These are phyloP conservation scores for Drosophila subpulchrella DNA, from an alignment of 1,140 invertebrate species.

Conservation along the genomic window DNA sequence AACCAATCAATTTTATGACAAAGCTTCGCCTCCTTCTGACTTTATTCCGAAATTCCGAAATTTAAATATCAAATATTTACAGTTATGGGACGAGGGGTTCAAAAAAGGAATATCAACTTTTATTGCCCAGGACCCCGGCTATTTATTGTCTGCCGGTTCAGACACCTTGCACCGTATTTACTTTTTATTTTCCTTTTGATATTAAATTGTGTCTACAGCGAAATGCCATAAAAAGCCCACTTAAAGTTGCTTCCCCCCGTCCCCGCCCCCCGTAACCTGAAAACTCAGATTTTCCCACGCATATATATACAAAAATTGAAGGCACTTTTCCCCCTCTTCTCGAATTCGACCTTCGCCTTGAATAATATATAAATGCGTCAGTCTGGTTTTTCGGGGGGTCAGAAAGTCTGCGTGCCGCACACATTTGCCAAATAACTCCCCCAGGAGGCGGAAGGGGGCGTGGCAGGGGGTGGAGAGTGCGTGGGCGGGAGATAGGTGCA, in stretches of 20 bases:
- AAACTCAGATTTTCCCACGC: constrained; percentile 67
- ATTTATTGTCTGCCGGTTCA: constrained; percentile 76
- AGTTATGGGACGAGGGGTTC: neutral
- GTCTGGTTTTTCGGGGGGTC: constrained; percentile 37
- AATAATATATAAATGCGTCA: constrained; percentile 77
- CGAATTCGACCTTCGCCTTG: constrained; percentile 61
- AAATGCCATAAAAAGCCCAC: constrained; percentile 73
- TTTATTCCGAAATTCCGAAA: constrained; percentile 47
- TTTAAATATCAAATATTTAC: constrained; percentile 70
- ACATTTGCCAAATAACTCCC: constrained; percentile 78
- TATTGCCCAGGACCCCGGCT: constrained; percentile 53
- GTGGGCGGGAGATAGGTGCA: constrained; percentile 34
- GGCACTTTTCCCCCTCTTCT: constrained; percentile 12
- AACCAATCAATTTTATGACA: constrained; percentile 71
- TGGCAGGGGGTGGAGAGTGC: constrained; percentile 6
- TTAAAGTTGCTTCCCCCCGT: constrained; percentile 50
- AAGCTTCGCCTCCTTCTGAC: constrained; percentile 38
- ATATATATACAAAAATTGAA: constrained; percentile 23
- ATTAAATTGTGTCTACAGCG: constrained; percentile 77
- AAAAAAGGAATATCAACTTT: constrained; percentile 47
- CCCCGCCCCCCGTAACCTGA: neutral
- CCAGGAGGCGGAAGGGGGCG: constrained; percentile 42
- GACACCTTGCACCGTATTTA: constrained; percentile 60
- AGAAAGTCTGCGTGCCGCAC: constrained; percentile 75
- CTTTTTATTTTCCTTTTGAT: constrained; percentile 39